These are phyloP conservation scores for Pentalonia nigronervosa DNA, from an alignment of 1,140 invertebrate species.

Conservation along the genomic window DNA sequence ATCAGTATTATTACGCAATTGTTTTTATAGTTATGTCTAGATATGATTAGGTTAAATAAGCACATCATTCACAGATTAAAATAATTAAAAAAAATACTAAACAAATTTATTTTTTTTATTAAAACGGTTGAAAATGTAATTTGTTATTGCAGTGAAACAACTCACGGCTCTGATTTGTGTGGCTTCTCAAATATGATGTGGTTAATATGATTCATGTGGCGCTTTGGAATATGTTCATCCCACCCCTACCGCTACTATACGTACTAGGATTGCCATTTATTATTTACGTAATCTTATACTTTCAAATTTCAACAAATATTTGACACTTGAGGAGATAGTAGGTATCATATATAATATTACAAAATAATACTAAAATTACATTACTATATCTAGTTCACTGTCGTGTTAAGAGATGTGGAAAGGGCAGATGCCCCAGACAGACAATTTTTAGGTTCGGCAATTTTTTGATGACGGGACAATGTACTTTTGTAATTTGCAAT, in stretches of 20 bases:
- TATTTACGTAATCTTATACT: constrained; percentile 5
- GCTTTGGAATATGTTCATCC: background rate
- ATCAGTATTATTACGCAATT: background rate
- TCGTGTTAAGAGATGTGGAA: background rate
- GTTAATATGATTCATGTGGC: background rate
- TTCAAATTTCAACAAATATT: background rate
- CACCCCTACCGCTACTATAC: background rate
- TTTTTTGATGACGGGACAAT: background rate
- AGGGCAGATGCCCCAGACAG: background rate
- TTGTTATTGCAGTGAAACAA: background rate
- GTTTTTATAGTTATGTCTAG: background rate
- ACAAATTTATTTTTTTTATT: background rate
- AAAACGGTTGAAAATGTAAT: background rate
- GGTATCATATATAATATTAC: background rate
- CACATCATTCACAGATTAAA: background rate
- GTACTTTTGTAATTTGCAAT: background rate
- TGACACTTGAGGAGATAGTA: background rate
- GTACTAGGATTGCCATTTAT: background rate
- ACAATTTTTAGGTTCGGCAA: background rate
- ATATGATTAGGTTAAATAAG: background rate
- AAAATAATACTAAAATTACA: background rate
- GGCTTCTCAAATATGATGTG: background rate
- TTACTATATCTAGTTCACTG: background rate
- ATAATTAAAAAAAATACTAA: background rate
- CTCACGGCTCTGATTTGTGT: background rate